Evolutionary conservation across 2,797 vertebrate genomes (phyloP), one percentile per base, ranked within the genome.

Genomic region (Oryzias sinensis): DNA sequence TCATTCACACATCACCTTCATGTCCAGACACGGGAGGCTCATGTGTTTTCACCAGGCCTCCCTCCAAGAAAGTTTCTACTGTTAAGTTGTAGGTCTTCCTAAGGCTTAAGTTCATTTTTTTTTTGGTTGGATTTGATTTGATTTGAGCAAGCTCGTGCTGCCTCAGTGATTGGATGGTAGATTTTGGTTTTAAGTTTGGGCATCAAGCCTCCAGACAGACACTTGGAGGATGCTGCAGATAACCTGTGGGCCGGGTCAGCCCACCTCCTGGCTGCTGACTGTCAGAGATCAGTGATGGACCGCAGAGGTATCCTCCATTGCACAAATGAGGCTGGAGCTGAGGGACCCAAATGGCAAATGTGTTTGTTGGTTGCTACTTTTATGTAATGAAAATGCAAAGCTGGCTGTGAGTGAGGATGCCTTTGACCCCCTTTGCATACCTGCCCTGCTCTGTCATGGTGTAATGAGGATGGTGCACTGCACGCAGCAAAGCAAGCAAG

Each of bases 11-110:
- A 49, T 51, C 57, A 49, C 52, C 70, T 15, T 11, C 53, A 11
- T 70, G 68, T 57, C 44, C 18, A 43, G 50, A 63, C 76, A 15
- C 50, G 16, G 44, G 42, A 59, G 73, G 77, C 61, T 43, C 1
- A 55, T 33, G 47, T 58, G 76, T 65, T 64, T 74, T 7, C 18
- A 42, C 7, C 4, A 57, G 83, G 81, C 77, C 83, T 53, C 68
- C 59, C 71, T 68, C 33, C 9, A 66, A 84, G 68, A 83, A 88
- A 89, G 68, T 82, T 88, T 84, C 65, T 46, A 40, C 73, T 43
- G 58, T 70, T 55, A 76, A 86, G 65, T 88, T 87, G 53, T 69
- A 27, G 2, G 8, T 44, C 43, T 44, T 18, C 4, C 43, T 9
- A 45, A 45, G 4, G n/a, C 7, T 15, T 8, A 11, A 5, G 43